Evolutionary conservation across 2,797 vertebrate species (phyloP).

Genomic region (Manis crassicaudata): DNA sequence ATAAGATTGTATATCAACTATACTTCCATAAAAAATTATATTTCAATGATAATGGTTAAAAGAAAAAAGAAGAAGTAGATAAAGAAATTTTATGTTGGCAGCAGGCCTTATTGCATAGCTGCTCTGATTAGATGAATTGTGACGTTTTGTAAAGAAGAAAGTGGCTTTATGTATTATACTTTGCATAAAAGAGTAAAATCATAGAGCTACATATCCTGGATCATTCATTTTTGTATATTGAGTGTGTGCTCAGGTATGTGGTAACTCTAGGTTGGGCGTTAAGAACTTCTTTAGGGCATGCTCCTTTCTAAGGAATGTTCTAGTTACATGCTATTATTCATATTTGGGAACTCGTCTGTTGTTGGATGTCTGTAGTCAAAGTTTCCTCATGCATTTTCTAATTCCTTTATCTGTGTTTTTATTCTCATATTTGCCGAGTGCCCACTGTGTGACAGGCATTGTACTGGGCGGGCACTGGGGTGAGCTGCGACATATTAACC

Average conservation of each 20-base stretch:
- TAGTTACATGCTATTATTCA: neutral
- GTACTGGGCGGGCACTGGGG: neutral
- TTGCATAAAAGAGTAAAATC: conserved; percentile 68
- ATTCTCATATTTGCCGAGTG: neutral
- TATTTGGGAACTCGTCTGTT: neutral
- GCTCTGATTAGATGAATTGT: conserved; percentile 80
- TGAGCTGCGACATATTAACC: neutral
- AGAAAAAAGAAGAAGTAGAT: conserved; percentile 59
- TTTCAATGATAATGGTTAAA: no score
- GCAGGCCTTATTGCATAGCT: conserved; percentile 72
- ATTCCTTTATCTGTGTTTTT: neutral
- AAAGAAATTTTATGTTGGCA: conserved; percentile 78
- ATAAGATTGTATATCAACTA: no score
- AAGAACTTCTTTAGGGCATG: neutral
- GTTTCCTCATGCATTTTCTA: neutral
- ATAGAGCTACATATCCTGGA: conserved; percentile 32
- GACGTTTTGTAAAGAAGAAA: conserved; percentile 78
- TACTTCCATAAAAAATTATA: no score
- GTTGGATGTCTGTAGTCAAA: neutral
- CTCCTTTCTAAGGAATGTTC: neutral
- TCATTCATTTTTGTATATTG: conserved; percentile 36
- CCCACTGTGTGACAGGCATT: no score
- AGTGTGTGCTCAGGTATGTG: neutral
- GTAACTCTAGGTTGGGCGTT: neutral
- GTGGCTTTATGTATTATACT: conserved; percentile 71